These are phyloP conservation scores for Sebastes steindachneri DNA, from an alignment of 2,797 vertebrate genomes.

Conservation along the genomic window DNA sequence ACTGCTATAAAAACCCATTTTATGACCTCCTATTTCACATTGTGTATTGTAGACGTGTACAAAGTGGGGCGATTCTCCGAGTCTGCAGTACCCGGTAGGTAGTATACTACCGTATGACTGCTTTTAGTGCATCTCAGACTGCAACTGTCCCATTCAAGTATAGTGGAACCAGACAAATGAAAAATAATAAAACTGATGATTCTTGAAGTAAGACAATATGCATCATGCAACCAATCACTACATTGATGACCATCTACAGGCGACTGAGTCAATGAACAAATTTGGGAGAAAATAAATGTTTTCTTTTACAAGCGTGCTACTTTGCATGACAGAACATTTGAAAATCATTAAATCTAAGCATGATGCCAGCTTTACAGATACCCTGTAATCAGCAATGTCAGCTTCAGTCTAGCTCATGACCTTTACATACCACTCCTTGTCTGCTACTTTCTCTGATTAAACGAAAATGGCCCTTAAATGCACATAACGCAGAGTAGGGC, in stretches of 20 bases:
- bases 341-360: neutral
- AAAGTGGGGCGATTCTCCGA: neutral
- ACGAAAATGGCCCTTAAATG: neutral
- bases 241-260: neutral
- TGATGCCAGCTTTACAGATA: neutral
- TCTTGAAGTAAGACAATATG: neutral
- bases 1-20: neutral
- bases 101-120: neutral
- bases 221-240: neutral
- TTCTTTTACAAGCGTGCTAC: neutral
- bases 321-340: neutral
- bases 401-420: neutral
- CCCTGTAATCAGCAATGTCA: neutral
- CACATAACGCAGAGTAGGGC: neutral
- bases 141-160: neutral
- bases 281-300: neutral
- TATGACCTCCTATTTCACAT: neutral
- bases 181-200: neutral
- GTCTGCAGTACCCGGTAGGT: neutral
- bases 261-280: neutral
- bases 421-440: neutral
- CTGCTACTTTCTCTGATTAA: neutral
- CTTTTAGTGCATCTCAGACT: neutral
- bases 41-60: neutral
- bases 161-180: neutral